These are phyloP conservation scores for Climacteris rufus DNA, from an alignment of 2,113 vertebrate species.

Conservation along the genomic window DNA sequence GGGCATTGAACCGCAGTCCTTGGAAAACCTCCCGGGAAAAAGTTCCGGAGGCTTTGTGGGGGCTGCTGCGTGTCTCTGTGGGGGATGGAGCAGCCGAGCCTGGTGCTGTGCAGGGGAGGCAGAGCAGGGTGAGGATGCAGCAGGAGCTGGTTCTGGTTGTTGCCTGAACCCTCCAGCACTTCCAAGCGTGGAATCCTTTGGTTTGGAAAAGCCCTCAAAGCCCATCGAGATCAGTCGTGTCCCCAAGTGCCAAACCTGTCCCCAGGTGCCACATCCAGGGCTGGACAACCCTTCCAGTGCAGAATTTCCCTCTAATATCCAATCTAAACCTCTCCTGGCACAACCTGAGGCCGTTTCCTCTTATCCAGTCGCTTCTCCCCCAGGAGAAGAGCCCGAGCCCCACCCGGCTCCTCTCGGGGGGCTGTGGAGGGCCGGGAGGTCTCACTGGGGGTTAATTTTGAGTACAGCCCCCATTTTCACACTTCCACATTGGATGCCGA, in stretches of 20 bases:
- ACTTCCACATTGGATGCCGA: rapidly evolving
- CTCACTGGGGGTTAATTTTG: neutral
- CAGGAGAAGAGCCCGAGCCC: rapidly evolving
- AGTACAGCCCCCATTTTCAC: neutral
- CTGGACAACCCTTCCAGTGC: neutral
- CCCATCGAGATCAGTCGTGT: neutral
- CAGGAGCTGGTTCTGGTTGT: rapidly evolving
- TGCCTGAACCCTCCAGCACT: too few species aligned
- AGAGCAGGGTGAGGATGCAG: neutral
- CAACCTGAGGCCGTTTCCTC: rapidly evolving
- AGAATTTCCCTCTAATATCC: neutral
- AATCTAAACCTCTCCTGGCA: neutral
- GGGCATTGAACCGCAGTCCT: neutral
- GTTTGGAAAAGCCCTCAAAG: neutral
- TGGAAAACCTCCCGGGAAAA: neutral
- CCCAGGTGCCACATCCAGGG: neutral
- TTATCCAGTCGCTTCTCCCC: neutral
- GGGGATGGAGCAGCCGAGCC: neutral
- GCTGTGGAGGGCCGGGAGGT: rapidly evolving
- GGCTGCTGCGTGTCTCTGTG: rapidly evolving
- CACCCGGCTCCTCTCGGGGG: neutral
- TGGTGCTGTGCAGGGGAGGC: rapidly evolving
- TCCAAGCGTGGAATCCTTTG: rapidly evolving
- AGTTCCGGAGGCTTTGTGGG: neutral
- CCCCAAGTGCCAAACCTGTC: neutral